Evolutionary conservation across 2,797 vertebrate genomes (phyloP).

Genomic region (Acropternis orthonyx): DNA sequence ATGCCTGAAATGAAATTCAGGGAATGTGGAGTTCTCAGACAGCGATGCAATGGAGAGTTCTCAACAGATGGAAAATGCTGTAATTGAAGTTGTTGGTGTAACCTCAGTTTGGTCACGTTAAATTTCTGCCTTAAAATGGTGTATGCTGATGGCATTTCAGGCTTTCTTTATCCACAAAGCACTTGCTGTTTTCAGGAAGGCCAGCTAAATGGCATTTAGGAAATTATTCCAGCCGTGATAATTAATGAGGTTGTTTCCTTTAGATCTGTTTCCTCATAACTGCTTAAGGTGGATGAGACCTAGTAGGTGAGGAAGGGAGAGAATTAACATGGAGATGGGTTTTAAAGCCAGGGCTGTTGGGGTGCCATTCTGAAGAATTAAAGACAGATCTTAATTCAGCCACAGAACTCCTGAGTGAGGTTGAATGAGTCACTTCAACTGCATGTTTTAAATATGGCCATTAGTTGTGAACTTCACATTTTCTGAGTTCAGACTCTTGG

Average conservation of each 20-base stretch:
- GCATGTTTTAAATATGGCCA: background rate
- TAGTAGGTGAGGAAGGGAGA: background rate
- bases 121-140: background rate
- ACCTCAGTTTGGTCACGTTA: background rate
- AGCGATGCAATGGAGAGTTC: background rate
- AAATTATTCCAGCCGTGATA: background rate
- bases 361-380: background rate
- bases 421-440: background rate
- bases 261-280: background rate
- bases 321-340: background rate
- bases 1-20: background rate
- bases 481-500: constrained; percentile 45
- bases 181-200: background rate
- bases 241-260: background rate
- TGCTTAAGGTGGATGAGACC: background rate
- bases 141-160: background rate
- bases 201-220: background rate
- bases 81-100: background rate
- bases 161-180: background rate
- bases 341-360: background rate
- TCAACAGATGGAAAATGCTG: background rate
- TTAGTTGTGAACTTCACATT: constrained; percentile 52
- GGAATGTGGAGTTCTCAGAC: background rate
- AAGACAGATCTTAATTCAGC: background rate
- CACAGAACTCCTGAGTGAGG: background rate